Conservation (phyloP, 2,888 invertebrate genomes). For the Leptopilina myrica region DNA sequence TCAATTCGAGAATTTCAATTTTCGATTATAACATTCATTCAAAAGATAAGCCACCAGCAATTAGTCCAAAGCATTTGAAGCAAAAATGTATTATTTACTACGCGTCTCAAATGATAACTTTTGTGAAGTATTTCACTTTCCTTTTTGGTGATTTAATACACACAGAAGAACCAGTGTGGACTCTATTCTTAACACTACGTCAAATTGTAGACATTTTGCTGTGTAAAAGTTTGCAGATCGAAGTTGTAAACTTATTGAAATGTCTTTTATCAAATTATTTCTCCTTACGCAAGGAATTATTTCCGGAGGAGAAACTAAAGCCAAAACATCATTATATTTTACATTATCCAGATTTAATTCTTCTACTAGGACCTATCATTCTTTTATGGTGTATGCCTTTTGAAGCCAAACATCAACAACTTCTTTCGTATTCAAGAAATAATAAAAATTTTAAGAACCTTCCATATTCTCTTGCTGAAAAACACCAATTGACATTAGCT, state of each 20-base stretch:
- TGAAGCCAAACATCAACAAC: slow-evolving; percentile 46
- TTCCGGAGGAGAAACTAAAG: slow-evolving; percentile 43
- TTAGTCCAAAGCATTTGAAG: slow-evolving; percentile 46
- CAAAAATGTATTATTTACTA: slow-evolving; percentile 47
- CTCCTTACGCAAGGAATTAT: slow-evolving; percentile 39
- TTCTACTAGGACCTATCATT: slow-evolving; percentile 37
- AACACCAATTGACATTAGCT: slow-evolving; percentile 44
- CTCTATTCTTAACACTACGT: slow-evolving; percentile 48
- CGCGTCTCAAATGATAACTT: slow-evolving; percentile 51
- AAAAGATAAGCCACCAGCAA: slow-evolving; percentile 49
- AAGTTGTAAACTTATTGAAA: slow-evolving; percentile 37
- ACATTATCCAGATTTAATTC: slow-evolving; percentile 44
- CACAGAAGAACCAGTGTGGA: slow-evolving; percentile 46
- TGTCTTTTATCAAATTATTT: slow-evolving; percentile 43
- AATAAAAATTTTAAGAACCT: slow-evolving; percentile 43
- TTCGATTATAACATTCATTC: slow-evolving; percentile 50
- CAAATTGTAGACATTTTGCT: slow-evolving; percentile 50
- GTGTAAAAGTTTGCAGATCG: slow-evolving; percentile 45
- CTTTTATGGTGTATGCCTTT: slow-evolving; percentile 45
- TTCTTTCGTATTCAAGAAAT: slow-evolving; percentile 43
- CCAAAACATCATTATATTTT: slow-evolving; percentile 49
- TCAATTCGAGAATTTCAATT: slow-evolving; percentile 50
- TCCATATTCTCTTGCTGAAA: slow-evolving; percentile 40
- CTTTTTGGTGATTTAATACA: slow-evolving; percentile 48
- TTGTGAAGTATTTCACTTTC: slow-evolving; percentile 51